Base-by-base conservation (phyloP, 2,888 invertebrate genomes). In the Cryptophagus acutangulus region DNA sequence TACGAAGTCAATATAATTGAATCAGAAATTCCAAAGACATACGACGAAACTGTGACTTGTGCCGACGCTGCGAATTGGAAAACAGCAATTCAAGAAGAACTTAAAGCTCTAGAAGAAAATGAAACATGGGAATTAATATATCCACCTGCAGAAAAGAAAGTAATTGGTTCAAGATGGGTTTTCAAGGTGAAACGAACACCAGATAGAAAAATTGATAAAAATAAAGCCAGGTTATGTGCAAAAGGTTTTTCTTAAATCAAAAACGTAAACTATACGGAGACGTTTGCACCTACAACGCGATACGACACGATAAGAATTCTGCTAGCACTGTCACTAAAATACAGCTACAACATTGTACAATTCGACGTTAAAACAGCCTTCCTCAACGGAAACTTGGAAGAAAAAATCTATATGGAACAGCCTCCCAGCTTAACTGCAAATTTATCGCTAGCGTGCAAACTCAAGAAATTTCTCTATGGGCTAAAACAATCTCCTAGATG, bases 401-500 rank as follows among this genome's bases (percentile, higher is more conserved):
- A 48, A n/a, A n/a, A n/a, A 20, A 41, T 54, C 5, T 51, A 41
- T 31, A 46, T 53, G 47, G 12, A 47, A n/a, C n/a, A n/a, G n/a
- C n/a, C n/a, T n/a, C n/a, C n/a, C n/a, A n/a, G n/a, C n/a, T n/a
- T n/a, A n/a, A n/a, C n/a, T n/a, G n/a, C n/a, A n/a, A 8, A 34
- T 24, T n/a, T n/a, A n/a, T n/a, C n/a, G n/a, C n/a, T n/a, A 17
- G 59, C 61, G 2, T 66, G 63, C 38, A 52, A 52, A 24, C 44
- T 66, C 13, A 43, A 47, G 3, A 51, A 49, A 36, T 53, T 58
- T 28, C 26, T 66, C 12, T 66, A 67, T 47, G 66, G 66, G 1
- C 48, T 67, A 4, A 65, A 64, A 40, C 48, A 52, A 31, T 15
- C 3, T 15, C 12, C 31, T 8, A 15, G 31, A 12, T 31, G 15